A percentile compares a stretch with the other conserved stretches of the same genome.
Evolutionary conservation across 2,797 vertebrate species (phyloP).

Genomic region (Tangara arthus): DNA sequence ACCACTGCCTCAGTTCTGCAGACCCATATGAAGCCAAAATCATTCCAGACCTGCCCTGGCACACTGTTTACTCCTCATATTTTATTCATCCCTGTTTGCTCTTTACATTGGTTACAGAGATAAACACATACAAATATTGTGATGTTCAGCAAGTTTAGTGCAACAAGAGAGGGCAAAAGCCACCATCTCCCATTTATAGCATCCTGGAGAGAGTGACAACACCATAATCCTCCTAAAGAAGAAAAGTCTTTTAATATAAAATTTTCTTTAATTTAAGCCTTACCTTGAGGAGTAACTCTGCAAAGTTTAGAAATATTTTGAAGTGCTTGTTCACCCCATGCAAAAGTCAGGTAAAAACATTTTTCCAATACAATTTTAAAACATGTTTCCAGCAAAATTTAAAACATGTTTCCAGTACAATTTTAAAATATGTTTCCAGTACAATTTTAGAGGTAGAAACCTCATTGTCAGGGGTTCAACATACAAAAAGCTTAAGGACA

Average conservation of each 20-base stretch:
- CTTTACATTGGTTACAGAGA: constrained; percentile 11
- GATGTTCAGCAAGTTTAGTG: not conserved
- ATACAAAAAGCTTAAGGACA: not conserved
- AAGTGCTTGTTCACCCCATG: not conserved
- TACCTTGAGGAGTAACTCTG: not conserved
- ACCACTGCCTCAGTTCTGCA: constrained; percentile 8
- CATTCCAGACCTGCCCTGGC: constrained; percentile 11
- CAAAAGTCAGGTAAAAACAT: not conserved
- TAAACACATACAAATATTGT: not conserved
- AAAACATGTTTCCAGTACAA: not conserved
- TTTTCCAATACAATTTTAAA: not conserved
- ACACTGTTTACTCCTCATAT: constrained; percentile 38
- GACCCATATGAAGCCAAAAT: not conserved
- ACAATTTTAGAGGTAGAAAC: not conserved
- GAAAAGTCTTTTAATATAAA: not conserved
- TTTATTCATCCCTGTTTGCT: constrained; percentile 44
- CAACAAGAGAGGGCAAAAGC: not conserved
- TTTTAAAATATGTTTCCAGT: not conserved
- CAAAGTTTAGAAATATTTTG: not conserved
- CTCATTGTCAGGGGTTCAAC: not conserved
- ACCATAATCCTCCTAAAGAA: not conserved
- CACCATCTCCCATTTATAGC: not conserved
- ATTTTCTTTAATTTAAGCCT: not conserved
- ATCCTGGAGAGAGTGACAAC: not conserved
- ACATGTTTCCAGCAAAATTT: not conserved